Conservation (phyloP, 2,797 vertebrate genomes). For the Potorous gilbertii region DNA sequence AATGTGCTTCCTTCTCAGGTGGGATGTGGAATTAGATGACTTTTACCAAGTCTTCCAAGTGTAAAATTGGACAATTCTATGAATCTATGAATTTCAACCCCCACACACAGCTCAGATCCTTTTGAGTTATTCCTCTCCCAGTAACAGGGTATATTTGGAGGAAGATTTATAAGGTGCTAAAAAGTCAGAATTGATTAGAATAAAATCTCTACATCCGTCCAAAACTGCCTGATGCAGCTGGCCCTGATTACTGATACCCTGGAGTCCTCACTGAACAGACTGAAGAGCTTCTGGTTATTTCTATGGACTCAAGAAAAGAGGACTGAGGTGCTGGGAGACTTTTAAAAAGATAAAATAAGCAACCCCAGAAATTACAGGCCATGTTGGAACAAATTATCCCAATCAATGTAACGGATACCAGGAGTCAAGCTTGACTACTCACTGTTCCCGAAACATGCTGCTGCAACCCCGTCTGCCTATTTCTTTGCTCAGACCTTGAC, state of each 20-base stretch:
- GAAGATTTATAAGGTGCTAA: constrained; percentile 5
- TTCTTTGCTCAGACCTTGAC: background rate
- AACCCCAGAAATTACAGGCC: constrained; percentile 13
- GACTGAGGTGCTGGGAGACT: background rate
- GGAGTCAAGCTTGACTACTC: background rate
- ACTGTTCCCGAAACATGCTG: background rate
- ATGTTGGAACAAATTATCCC: background rate
- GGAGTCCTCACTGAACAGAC: background rate
- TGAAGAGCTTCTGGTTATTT: constrained; percentile 26
- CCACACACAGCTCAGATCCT: constrained; percentile 22
- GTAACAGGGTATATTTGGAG: background rate
- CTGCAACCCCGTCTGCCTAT: background rate
- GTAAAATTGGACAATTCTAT: constrained; percentile 26
- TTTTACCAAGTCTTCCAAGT: constrained; percentile 30
- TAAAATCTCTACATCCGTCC: background rate
- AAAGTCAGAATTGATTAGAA: constrained; percentile 3
- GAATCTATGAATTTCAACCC: constrained; percentile 29
- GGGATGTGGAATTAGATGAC: constrained; percentile 2
- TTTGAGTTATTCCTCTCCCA: constrained; percentile 14
- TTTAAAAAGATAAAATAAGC: constrained; percentile 44
- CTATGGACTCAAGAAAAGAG: background rate
- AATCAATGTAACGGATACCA: constrained; percentile 10
- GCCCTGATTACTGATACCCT: background rate
- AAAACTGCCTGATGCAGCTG: constrained; percentile 33
- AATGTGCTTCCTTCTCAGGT: constrained; percentile 9